Evolutionary conservation across 2,888 invertebrate species (phyloP), one percentile per base, ranked within the genome.

Genomic region (Oscheius sp.): DNA sequence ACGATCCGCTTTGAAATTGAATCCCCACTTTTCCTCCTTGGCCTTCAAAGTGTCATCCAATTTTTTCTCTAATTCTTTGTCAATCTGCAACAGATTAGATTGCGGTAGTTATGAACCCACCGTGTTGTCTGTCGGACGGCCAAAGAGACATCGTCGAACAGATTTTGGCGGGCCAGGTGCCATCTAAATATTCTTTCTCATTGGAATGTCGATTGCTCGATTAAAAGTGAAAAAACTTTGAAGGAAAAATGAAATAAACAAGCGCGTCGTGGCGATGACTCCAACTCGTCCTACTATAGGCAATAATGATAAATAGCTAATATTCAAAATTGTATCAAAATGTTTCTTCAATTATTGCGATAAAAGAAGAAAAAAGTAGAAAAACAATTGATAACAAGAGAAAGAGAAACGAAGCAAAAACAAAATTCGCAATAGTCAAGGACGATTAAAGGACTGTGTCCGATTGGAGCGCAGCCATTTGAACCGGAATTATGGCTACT

Each of bases 11-110:
- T 72, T 61, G 69, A 80, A 80, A 29, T 80, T 77, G 73, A 77
- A 80, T 52, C 76, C 74, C 76, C 76, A 80, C 56, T 72, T 69
- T 27, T 77, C 56, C 55, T 52, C 46, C 35, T 77, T 71, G 35
- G 73, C 35, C 49, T 73, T 18, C 16, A 53, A 43, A 49, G 61
- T 52, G 9, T 68, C 35, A 21, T 73, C 66, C 52, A 69, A 46
- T 6, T 64, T 76, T 2, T 64, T 41, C 18, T 73, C 70, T 12
- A 80, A 27, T 27, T 66, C 66, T n/a, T 27, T 23, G 23, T 23
- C 35, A 18, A 56, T 21, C 69, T 70, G 46, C 23, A 70, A 52
- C 16, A 25, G 49, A 16, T 27, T 27, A 5, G 1, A n/a, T 9
- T 58, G 6, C 2, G 27, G 9, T 35, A 35, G 9, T 9, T 35